These are phyloP conservation scores for Ophion obscuratus DNA, from an alignment of 2,888 invertebrate genomes.

Conservation along the genomic window DNA sequence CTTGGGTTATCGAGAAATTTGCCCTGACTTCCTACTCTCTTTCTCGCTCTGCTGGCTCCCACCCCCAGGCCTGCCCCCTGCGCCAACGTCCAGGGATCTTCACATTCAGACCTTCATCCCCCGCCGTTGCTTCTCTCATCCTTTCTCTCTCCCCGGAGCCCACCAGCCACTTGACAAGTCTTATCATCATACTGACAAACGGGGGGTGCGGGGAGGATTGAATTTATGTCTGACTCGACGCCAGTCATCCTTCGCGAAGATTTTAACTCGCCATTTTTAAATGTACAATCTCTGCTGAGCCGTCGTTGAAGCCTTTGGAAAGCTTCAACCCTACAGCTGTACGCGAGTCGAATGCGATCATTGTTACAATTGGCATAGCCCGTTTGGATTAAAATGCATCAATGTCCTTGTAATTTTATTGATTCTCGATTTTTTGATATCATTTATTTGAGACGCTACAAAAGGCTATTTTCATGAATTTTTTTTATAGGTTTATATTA, in stretches of 20 bases:
- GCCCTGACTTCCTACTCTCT: constrained; percentile 74
- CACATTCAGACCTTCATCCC: constrained; percentile 37
- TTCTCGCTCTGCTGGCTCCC: constrained; percentile 36
- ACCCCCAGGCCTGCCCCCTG: not conserved
- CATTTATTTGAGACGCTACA: too few relatives aligned
- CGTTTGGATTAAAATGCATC: not conserved
- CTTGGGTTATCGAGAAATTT: constrained; percentile 83
- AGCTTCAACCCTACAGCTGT: not conserved
- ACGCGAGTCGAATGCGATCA: not conserved
- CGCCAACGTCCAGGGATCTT: constrained; percentile 36
- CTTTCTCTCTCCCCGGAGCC: not conserved
- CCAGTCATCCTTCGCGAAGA: constrained; percentile 14
- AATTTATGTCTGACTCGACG: constrained; percentile 20
- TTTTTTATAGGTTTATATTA: too few relatives aligned
- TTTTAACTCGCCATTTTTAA: constrained; percentile 1
- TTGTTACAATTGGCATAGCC: not conserved
- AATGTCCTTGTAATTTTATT: not conserved
- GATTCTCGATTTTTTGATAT: not conserved
- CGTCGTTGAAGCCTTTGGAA: constrained; percentile 13
- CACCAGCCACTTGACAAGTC: constrained; percentile 45
- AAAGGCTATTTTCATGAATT: too few relatives aligned
- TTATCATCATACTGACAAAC: constrained; percentile 41
- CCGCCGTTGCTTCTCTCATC: not conserved
- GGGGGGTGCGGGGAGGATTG: constrained; percentile 3
- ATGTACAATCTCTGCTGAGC: not conserved